Evolutionary conservation across 1,140 invertebrate genomes (phyloP).

Genomic region (Homalodisca vitripennis): DNA sequence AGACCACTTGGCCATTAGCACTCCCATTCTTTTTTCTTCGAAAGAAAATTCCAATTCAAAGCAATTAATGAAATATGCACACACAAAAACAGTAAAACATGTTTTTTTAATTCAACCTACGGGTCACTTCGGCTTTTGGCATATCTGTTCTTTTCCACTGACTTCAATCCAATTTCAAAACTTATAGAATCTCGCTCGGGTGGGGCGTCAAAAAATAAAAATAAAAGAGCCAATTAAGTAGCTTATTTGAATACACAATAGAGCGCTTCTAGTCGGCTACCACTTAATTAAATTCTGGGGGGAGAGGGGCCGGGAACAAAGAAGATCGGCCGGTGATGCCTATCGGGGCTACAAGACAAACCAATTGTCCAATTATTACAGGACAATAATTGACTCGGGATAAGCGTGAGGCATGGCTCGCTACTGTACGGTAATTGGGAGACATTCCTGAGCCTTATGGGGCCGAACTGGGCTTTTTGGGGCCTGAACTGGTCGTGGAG

Average conservation of each 20-base stretch:
- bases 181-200: too few species aligned
- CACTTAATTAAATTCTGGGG: constrained; percentile 26
- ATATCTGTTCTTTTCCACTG: too few species aligned
- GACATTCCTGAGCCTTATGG: constrained; percentile 16
- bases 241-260: constrained; percentile 27
- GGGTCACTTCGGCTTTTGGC: too few species aligned
- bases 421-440: constrained; percentile 18
- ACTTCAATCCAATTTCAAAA: too few species aligned
- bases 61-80: too few species aligned
- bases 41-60: too few species aligned
- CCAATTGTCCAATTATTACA: constrained; percentile 32
- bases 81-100: too few species aligned
- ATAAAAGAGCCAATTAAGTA: constrained; percentile 25
- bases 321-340: constrained; percentile 17
- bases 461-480: too few species aligned
- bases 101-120: too few species aligned
- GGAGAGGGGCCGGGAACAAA: constrained; percentile 1
- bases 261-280: constrained; percentile 9
- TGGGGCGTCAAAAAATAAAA: constrained; percentile 12
- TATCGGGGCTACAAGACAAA: constrained; percentile 25
- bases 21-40: too few species aligned
- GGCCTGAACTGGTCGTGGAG: background rate
- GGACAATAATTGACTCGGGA: constrained; percentile 15
- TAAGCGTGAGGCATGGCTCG: constrained; percentile 27
- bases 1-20: too few species aligned